Conservation (phyloP, 2,888 invertebrate species). For the Timema podura region DNA sequence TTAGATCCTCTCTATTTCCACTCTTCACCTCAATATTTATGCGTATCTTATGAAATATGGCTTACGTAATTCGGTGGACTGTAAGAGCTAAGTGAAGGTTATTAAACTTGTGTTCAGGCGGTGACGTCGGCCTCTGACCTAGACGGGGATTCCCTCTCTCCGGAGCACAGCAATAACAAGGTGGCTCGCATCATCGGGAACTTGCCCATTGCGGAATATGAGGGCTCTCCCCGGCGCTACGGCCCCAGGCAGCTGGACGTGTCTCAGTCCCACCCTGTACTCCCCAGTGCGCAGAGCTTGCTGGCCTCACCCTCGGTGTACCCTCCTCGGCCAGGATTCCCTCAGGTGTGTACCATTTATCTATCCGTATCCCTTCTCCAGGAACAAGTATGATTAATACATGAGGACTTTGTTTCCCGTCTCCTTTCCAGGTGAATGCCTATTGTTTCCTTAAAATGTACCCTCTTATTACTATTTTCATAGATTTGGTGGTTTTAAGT, state of each 20-base stretch:
- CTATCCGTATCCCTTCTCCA: too few relatives aligned
- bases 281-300: slow-evolving; percentile 54
- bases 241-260: slow-evolving; percentile 53
- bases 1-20: too few relatives aligned
- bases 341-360: slow-evolving; percentile 51
- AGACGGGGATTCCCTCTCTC: slow-evolving; percentile 38
- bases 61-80: too few relatives aligned
- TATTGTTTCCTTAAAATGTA: too few relatives aligned
- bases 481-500: too few relatives aligned
- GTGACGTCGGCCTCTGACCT: slow-evolving; percentile 36
- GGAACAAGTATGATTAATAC: too few relatives aligned
- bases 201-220: slow-evolving; percentile 89
- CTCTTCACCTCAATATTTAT: too few relatives aligned
- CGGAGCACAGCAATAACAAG: slow-evolving; percentile 33
- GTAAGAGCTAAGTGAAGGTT: too few relatives aligned
- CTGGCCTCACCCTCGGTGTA: slow-evolving; percentile 63
- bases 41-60: too few relatives aligned
- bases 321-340: slow-evolving; percentile 82
- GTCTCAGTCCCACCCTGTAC: slow-evolving; percentile 41
- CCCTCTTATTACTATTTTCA: too few relatives aligned
- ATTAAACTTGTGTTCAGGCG: slow-evolving; percentile 31
- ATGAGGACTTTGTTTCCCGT: too few relatives aligned
- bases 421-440: too few relatives aligned
- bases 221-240: slow-evolving; percentile 84
- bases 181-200: slow-evolving; percentile 56